Evolutionary conservation across 2,888 invertebrate genomes (phyloP).

Genomic region (Augochlorella aurata): DNA sequence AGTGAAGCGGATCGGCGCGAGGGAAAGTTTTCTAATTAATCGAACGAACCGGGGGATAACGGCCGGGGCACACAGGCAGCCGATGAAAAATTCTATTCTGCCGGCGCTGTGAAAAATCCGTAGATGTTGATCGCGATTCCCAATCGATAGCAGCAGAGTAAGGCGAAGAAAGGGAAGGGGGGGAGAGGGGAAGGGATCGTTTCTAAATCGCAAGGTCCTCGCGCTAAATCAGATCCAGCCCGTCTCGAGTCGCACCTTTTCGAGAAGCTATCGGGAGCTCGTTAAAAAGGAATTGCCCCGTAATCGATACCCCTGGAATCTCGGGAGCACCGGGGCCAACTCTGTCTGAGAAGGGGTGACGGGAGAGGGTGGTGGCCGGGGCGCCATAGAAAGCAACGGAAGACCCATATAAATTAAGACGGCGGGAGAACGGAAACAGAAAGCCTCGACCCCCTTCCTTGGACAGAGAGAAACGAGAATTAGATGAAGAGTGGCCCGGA

Average conservation of each 20-base stretch:
- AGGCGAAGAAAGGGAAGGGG: not conserved
- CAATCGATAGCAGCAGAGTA: slow-evolving; percentile 49
- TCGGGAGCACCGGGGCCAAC: not conserved
- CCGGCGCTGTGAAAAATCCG: slow-evolving; percentile 20
- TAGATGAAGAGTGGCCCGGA: slow-evolving; percentile 18
- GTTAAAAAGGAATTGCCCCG: slow-evolving; percentile 73
- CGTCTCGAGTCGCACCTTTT: slow-evolving; percentile 41
- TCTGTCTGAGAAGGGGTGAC: not conserved
- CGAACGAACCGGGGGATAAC: slow-evolving; percentile 48
- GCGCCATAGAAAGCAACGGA: slow-evolving; percentile 40
- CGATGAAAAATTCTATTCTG: slow-evolving; percentile 63
- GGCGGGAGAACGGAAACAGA: slow-evolving; percentile 31
- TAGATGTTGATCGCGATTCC: slow-evolving; percentile 61
- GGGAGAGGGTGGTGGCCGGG: not conserved
- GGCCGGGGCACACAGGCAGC: not conserved
- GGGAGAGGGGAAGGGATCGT: slow-evolving; percentile 3
- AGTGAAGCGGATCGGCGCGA: slow-evolving; percentile 35
- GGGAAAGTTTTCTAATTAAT: slow-evolving; percentile 68
- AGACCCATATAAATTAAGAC: slow-evolving; percentile 62
- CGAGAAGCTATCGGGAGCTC: slow-evolving; percentile 69
- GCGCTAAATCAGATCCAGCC: slow-evolving; percentile 63
- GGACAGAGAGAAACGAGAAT: slow-evolving; percentile 42
- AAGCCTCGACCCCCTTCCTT: slow-evolving; percentile 10
- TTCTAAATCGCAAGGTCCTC: slow-evolving; percentile 50
- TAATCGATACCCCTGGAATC: slow-evolving; percentile 68